Conservation (phyloP, 1,140 invertebrate species). For the Drosophila ambigua region DNA sequence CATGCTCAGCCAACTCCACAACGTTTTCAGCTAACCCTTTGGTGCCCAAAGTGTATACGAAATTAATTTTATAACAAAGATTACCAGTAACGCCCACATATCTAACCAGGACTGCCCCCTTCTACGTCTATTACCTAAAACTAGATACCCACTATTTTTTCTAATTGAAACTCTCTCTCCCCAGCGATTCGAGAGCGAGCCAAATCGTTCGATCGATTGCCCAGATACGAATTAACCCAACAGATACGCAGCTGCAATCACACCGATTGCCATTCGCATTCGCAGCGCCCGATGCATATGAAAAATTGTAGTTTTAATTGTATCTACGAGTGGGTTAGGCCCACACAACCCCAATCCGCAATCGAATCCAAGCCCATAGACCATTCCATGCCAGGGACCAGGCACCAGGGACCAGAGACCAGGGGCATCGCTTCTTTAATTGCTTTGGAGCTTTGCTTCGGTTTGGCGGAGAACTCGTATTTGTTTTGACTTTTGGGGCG, state of each 20-base stretch:
- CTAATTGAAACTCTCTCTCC: constrained; percentile 56
- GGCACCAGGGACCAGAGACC: not conserved
- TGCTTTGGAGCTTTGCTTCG: constrained; percentile 54
- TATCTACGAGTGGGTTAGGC: constrained; percentile 32
- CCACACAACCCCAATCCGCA: not conserved
- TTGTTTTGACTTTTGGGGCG: constrained; percentile 57
- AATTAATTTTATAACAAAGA: constrained; percentile 66
- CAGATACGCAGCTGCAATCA: constrained; percentile 49
- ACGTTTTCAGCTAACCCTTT: not conserved
- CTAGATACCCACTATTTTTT: constrained; percentile 50
- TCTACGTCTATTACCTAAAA: constrained; percentile 42
- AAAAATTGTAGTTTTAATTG: constrained; percentile 73
- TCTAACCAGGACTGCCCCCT: constrained; percentile 18
- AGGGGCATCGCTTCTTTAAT: constrained; percentile 59
- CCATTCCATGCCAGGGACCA: not conserved
- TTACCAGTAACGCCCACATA: constrained; percentile 51
- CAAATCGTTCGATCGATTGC: constrained; percentile 61
- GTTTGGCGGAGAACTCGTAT: constrained; percentile 41
- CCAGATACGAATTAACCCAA: constrained; percentile 69
- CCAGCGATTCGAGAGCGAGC: constrained; percentile 7
- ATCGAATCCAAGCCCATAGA: not conserved
- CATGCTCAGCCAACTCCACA: not conserved
- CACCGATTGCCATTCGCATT: constrained; percentile 36
- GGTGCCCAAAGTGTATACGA: constrained; percentile 2
- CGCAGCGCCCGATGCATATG: constrained; percentile 42